Base-by-base conservation (phyloP, 53 echinoderm and acorn worm genomes). In the Zoroaster sp. region DNA sequence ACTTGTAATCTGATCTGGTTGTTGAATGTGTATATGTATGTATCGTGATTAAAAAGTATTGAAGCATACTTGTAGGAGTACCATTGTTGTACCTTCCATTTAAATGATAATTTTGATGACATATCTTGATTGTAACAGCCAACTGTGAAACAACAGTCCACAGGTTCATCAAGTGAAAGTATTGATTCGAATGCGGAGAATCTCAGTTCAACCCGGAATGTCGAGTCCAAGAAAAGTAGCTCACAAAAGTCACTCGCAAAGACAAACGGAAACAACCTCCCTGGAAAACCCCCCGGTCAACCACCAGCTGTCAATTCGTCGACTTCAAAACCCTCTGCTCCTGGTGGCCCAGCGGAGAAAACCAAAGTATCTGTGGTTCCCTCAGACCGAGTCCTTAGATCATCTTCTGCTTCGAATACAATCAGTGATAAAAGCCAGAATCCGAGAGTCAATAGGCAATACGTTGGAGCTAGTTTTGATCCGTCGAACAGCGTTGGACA, bases 311-410 rank as follows among this genome's bases (percentile, higher is more conserved):
- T 3, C 25, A 28, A 28, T 10, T 59, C 63, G 3, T 7, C 63
- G 21, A 28, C 0, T 0, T 28, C 9, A 1, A 28, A 25, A 59
- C 28, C 63, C 23, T 59, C 63, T 25, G 0, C 23, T 5, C 25
- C 28, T 59, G 9, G 23, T 18, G 63, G 10, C 8, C 63, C 25
- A 25, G 63, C 0, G 63, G 11, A 3, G 63, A 59, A 59, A 59
- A 7, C 2, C 3, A 10, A 59, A 31, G 43, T 25, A 40, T 7
- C 66, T 31, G 13, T 67, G 11, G 43, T 17, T 8, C 40, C 44
- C 32, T 82, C 82, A 0, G 68, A 66, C 44, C 31, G 82, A 38
- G 66, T 82, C 46, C 82, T 82, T 18, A 66, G 82, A 32, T 82
- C 82, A 23, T 41, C 68, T 8, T 63, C 45, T 25, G 30, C 25